phyloP scores from a whole-genome alignment of 1,140 invertebrate species.

The Pristionchus pacificus region DNA sequence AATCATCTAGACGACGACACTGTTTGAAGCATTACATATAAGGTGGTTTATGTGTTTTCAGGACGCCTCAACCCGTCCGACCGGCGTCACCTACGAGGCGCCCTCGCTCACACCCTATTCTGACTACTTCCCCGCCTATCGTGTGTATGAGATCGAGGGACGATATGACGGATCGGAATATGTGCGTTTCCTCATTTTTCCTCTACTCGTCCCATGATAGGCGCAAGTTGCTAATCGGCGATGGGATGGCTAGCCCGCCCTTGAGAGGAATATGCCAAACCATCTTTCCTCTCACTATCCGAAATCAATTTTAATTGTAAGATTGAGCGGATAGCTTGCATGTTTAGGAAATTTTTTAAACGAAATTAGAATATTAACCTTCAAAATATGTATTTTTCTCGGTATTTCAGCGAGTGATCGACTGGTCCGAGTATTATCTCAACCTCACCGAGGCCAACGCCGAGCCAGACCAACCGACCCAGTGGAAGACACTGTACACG shows the following conservation, averaged over 20 bases:
- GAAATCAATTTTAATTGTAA: neutral
- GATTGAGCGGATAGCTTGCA: neutral
- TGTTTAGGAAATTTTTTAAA: neutral
- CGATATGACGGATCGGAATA: slow-evolving; percentile 45
- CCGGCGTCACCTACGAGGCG: slow-evolving; percentile 36
- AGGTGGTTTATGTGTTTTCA: neutral
- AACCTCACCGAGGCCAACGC: slow-evolving; percentile 42
- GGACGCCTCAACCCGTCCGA: slow-evolving; percentile 39
- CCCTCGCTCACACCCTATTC: slow-evolving; percentile 54
- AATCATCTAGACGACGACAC: slow-evolving; percentile 5
- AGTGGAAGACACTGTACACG: slow-evolving; percentile 33
- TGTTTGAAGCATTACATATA: neutral
- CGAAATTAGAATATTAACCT: neutral
- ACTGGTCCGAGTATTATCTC: slow-evolving; percentile 45
- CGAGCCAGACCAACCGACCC: slow-evolving; percentile 10
- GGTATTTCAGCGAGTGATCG: slow-evolving; percentile 36
- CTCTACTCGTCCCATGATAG: neutral
- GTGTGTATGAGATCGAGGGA: slow-evolving; percentile 91
- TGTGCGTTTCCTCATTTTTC: slow-evolving; percentile 28
- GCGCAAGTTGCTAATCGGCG: too few species aligned
- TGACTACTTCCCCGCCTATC: slow-evolving; percentile 86
- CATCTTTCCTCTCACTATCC: neutral
- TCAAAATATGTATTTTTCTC: neutral
- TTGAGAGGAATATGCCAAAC: too few species aligned
- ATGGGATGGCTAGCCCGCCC: too few species aligned